A percentile compares a stretch with the other conserved stretches of the same genome.
Evolutionary conservation across 2,113 vertebrate genomes (phyloP).

Genomic region (Alaudala cheleensis): DNA sequence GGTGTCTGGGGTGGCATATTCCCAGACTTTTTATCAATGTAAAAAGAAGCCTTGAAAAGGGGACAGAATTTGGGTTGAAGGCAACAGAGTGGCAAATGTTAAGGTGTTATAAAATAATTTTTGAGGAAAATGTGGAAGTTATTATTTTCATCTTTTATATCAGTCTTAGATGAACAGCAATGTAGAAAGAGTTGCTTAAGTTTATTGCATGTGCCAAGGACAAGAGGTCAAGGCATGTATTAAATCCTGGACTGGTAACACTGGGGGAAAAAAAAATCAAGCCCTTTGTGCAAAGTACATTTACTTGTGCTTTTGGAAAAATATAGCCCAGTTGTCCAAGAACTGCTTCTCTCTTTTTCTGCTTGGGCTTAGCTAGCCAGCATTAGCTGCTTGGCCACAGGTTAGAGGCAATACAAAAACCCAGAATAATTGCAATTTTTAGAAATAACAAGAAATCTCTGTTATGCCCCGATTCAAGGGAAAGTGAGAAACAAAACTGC

Average conservation of each 20-base stretch:
- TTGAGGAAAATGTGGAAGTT: neutral
- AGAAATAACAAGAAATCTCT: neutral
- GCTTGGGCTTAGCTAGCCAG: neutral
- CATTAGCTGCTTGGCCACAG: neutral
- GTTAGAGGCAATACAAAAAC: neutral
- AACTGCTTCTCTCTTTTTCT: neutral
- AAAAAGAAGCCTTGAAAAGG: neutral
- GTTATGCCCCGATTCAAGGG: accelerated
- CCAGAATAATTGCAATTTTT: neutral
- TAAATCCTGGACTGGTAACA: neutral
- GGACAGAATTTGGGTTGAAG: neutral
- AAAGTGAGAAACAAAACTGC: neutral
- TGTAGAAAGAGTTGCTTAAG: neutral
- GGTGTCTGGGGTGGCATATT: neutral
- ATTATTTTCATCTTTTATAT: neutral
- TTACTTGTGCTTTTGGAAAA: neutral
- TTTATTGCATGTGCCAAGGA: neutral
- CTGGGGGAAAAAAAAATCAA: neutral
- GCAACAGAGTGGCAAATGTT: neutral
- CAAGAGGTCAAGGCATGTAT: neutral
- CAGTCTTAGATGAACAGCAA: neutral
- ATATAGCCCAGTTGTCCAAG: neutral
- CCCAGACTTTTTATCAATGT: neutral
- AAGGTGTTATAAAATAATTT: neutral
- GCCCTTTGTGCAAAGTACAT: neutral